phyloP scores from a whole-genome alignment of 2,797 vertebrate genomes.

The Lutjanus campechanus region DNA sequence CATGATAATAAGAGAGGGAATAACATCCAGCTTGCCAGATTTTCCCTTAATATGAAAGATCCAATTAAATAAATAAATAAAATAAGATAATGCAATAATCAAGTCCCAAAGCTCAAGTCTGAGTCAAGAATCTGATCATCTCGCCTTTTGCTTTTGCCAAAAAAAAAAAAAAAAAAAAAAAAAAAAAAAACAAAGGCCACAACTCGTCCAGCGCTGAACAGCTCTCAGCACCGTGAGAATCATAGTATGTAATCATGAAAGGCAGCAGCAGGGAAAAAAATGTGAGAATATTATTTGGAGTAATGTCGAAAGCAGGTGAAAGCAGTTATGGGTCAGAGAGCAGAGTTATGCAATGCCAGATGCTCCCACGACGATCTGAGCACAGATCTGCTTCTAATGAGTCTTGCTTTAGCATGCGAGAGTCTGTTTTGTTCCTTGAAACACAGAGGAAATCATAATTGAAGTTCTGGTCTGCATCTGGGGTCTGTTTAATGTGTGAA shows the following conservation, averaged over 20 bases:
- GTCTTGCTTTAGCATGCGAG: neutral
- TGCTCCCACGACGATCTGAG: conserved; percentile 16
- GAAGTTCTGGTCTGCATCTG: conserved; percentile 35
- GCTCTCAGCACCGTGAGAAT: conserved; percentile 5
- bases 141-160: neutral
- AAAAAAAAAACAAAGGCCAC: no score
- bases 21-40: no score
- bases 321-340: conserved; percentile 1
- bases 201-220: neutral
- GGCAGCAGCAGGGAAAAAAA: neutral
- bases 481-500: conserved; percentile 23
- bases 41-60: no score
- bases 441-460: conserved; percentile 23
- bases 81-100: no score
- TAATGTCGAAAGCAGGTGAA: conserved; percentile 10
- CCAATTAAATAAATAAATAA: no score
- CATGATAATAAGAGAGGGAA: no score
- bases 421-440: conserved; percentile 7
- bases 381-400: conserved; percentile 25
- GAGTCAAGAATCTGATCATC: neutral
- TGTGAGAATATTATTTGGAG: neutral
- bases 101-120: no score
- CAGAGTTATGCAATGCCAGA: conserved; percentile 43
- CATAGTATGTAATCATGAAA: neutral
- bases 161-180: no score